phyloP scores from a whole-genome alignment of 1,140 invertebrate species.

The Uloborus diversus region DNA sequence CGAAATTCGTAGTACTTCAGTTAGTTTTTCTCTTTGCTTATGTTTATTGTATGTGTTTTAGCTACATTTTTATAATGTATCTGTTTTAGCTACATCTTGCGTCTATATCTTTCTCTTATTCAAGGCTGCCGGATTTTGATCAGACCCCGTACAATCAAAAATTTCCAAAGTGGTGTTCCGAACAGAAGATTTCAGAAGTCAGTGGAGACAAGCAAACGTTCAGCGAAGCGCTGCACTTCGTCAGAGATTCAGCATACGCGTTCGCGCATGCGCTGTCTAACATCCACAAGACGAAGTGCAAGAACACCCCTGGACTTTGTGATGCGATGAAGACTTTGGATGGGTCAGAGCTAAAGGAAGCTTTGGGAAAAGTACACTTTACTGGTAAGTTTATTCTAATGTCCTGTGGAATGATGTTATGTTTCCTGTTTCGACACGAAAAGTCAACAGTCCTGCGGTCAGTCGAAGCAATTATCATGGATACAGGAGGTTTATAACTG shows the following conservation, averaged over 20 bases:
- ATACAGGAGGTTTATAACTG: no score
- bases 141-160: conserved; percentile 57
- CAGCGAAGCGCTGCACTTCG: conserved; percentile 70
- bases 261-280: conserved; percentile 69
- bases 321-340: conserved; percentile 65
- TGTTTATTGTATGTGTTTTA: no score
- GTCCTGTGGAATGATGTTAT: neutral
- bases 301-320: conserved; percentile 65
- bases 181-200: conserved; percentile 25
- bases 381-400: conserved; percentile 64
- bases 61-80: no score
- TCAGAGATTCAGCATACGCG: conserved; percentile 70
- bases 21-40: no score
- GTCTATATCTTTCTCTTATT: neutral
- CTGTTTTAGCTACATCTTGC: no score
- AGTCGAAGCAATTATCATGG: no score
- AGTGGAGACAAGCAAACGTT: conserved; percentile 66
- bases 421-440: no score
- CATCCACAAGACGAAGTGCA: conserved; percentile 66
- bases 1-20: no score
- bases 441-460: no score
- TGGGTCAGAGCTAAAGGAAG: conserved; percentile 64
- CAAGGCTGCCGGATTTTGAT: conserved; percentile 26
- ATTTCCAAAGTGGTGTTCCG: conserved; percentile 57
- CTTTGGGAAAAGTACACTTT: conserved; percentile 69